phyloP scores from a whole-genome alignment of 2,797 vertebrate species.

The Florisuga fusca region DNA sequence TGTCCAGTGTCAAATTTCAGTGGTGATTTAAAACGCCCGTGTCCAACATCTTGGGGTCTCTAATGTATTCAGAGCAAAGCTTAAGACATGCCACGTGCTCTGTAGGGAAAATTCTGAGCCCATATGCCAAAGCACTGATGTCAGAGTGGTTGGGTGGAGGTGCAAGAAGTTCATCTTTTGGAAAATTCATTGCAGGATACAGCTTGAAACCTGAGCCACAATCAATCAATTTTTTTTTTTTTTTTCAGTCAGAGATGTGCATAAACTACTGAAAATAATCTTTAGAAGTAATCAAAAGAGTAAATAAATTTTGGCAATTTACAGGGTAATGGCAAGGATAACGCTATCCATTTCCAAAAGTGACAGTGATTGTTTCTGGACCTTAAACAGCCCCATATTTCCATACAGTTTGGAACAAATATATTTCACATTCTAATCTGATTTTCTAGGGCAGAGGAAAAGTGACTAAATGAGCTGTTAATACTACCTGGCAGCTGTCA shows the following conservation, averaged over 20 bases:
- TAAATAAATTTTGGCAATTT: not conserved
- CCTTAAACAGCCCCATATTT: not conserved
- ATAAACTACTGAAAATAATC: not conserved
- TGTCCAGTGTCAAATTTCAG: not conserved
- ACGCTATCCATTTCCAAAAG: not conserved
- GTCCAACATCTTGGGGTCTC: not conserved
- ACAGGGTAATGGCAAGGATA: not conserved
- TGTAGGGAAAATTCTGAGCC: not conserved
- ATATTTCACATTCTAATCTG: not conserved
- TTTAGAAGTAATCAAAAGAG: slow-evolving; percentile 2
- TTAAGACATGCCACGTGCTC: not conserved
- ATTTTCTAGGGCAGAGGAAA: slow-evolving; percentile 18
- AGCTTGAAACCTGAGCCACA: not conserved
- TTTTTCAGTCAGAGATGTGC: not conserved
- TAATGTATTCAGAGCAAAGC: not conserved
- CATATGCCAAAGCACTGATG: not conserved
- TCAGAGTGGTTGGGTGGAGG: fast-evolving
- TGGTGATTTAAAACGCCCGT: not conserved
- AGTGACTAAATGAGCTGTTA: slow-evolving; percentile 49
- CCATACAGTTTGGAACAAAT: slow-evolving; percentile 16
- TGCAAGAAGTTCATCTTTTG: not conserved
- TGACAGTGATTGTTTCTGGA: not conserved
- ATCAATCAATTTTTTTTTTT: not conserved
- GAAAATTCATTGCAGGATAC: not conserved
- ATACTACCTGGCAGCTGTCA: slow-evolving; percentile 57